phyloP scores from a whole-genome alignment of 2,113 vertebrate species.

The Mobula birostris region DNA sequence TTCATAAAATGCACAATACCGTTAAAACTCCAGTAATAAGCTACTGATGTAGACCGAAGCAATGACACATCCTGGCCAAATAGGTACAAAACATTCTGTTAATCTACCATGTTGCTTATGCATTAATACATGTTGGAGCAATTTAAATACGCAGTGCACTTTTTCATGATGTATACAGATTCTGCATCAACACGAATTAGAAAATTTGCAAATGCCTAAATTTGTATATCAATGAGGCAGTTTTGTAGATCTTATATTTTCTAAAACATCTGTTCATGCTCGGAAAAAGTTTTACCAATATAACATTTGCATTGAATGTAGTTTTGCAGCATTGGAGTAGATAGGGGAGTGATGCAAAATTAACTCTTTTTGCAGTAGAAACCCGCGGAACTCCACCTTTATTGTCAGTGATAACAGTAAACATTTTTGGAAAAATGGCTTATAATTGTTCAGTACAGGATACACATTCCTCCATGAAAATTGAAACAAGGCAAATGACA shows the following conservation, averaged over 20 bases:
- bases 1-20: constrained; percentile 10
- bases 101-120: not conserved
- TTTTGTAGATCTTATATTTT: not conserved
- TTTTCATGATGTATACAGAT: not conserved
- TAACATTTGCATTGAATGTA: not conserved
- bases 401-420: not conserved
- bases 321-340: not conserved
- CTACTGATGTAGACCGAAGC: constrained; percentile 28
- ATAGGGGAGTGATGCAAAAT: not conserved
- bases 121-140: not conserved
- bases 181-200: not conserved
- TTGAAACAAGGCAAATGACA: not conserved
- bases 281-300: not conserved
- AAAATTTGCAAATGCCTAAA: not conserved
- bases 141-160: not conserved
- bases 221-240: not conserved
- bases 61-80: constrained; percentile 12
- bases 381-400: not conserved
- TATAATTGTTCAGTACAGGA: not conserved
- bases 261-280: not conserved
- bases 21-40: constrained; percentile 31
- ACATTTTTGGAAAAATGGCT: not conserved
- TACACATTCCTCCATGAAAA: not conserved
- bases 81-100: not conserved
- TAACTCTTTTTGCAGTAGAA: not conserved